Conservation (phyloP, 2,113 vertebrate genomes). For the Malaclemys terrapin region DNA sequence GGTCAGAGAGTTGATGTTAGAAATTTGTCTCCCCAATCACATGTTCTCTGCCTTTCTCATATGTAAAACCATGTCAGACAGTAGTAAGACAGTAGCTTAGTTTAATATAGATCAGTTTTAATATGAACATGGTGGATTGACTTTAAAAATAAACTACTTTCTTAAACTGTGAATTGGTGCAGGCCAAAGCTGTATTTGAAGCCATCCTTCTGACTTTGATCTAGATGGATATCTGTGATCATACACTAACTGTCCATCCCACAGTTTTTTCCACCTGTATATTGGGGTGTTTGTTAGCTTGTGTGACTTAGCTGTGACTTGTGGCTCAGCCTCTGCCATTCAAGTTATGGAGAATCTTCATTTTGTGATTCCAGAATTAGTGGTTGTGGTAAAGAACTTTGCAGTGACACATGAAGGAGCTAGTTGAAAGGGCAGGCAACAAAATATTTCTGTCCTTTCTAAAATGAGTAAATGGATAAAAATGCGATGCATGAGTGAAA, state of each 20-base stretch:
- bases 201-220: background rate
- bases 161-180: background rate
- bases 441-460: background rate
- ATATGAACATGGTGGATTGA: background rate
- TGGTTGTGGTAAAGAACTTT: background rate
- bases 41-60: background rate
- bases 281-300: background rate
- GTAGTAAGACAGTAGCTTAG: background rate
- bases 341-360: background rate
- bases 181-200: background rate
- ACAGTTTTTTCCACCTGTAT: background rate
- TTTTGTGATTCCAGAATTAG: background rate
- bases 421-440: slow-evolving; percentile 8
- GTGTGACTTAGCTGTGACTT: background rate
- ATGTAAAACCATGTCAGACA: background rate
- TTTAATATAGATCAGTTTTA: background rate
- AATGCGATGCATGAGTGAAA: background rate
- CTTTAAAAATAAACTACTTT: background rate
- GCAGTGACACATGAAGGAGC: background rate
- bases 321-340: background rate
- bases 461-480: background rate
- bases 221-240: background rate
- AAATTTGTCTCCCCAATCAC: background rate
- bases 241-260: background rate
- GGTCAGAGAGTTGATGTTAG: background rate